Base-by-base conservation (phyloP, 2,888 invertebrate genomes). In the Dorcus parallelipipedus region DNA sequence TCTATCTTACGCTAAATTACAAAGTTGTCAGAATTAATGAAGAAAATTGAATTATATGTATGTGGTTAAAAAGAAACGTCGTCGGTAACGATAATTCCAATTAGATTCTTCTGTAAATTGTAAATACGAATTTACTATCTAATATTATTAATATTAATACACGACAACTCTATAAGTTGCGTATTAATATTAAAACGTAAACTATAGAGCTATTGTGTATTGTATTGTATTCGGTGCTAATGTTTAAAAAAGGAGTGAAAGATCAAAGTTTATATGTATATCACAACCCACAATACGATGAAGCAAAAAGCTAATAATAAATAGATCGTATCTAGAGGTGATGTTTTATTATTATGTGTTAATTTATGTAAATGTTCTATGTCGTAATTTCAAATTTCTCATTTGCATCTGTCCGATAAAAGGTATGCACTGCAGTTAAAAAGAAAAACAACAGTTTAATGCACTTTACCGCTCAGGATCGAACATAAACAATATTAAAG, bases 121-220 rank as follows among this genome's bases (percentile, higher is more conserved):
- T 33, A 7, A 33, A 33, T 3, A 20, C 20, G 20, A 20, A 20
- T 20, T 20, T 20, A 33, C 26, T 33, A 6, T 33, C 7, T 33
- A 33, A 6, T 33, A 7, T 33, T 6, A 6, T 33, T 33, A 33
- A 33, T 33, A 33, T 33, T 33, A 33, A 33, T 33, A 33, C 26
- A 33, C 26, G 3, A 6, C 26, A 6, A 33, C 26, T 33, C 7
- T 33, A 33, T 33, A 33, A 4, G 7, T 33, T 33, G 26, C 26
- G 14, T 42, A 42, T 42, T 42, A 42, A 42, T 17, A 14, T 17
- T 17, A 42, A 42, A 42, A 10, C 10, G 1, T 14, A 14, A 42
- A 14, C 42, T 42, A 10, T 6, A 42, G 55, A 55, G 49, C 55
- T 55, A 55, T 55, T 55, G 55, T 55, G 50, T 43, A 55, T 55